Evolutionary conservation across 2,797 vertebrate genomes (phyloP).

Genomic region (Huso huso): DNA sequence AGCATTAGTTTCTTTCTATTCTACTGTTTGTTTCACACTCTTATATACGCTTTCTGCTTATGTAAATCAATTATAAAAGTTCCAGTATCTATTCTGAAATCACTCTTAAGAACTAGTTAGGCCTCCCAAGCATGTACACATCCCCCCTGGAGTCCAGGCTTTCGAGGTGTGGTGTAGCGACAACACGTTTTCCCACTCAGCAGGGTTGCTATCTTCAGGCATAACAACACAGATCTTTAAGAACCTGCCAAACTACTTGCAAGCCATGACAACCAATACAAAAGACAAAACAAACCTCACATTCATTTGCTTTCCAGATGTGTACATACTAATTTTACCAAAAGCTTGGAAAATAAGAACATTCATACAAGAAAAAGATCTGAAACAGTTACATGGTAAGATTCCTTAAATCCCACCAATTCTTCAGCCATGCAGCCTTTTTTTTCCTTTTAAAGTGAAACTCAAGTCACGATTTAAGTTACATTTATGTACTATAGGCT

Average conservation of each 20-base stretch:
- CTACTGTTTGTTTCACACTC: too few relatives aligned
- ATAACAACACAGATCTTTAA: conserved; percentile 34
- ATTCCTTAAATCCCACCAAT: too few relatives aligned
- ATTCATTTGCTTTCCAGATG: conserved; percentile 35
- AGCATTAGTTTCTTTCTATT: conserved; percentile 15
- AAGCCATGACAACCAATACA: conserved; percentile 31
- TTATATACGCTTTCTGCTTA: too few relatives aligned
- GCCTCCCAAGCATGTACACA: conserved; percentile 33
- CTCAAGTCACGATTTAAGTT: too few relatives aligned
- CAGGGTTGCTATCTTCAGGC: conserved; percentile 32
- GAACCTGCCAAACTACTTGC: conserved; percentile 36
- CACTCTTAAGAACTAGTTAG: conserved; percentile 23
- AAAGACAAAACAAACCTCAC: conserved; percentile 30
- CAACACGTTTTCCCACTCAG: conserved; percentile 21
- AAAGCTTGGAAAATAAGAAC: too few relatives aligned
- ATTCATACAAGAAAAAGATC: too few relatives aligned
- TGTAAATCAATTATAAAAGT: too few relatives aligned
- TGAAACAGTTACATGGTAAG: too few relatives aligned
- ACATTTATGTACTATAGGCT: too few relatives aligned
- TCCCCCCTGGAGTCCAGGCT: conserved; percentile 35
- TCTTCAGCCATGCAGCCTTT: too few relatives aligned
- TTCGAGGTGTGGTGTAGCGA: conserved; percentile 39
- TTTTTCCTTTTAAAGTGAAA: too few relatives aligned
- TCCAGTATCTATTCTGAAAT: neutral
- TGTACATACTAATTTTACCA: conserved; percentile 6